phyloP scores from a whole-genome alignment of 2,888 invertebrate species.

The Boloria euphrosyne region DNA sequence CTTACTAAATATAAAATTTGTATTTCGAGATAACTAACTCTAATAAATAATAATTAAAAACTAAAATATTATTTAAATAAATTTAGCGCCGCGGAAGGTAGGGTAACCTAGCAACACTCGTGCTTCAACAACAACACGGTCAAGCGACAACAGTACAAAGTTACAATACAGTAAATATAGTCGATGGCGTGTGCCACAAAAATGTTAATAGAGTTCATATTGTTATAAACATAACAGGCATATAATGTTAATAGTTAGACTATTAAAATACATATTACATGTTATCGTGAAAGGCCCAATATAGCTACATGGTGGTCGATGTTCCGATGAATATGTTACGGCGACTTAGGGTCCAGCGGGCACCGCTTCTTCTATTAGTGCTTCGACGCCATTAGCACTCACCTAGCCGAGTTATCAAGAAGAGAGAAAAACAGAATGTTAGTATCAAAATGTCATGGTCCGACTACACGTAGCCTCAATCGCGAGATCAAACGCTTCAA shows the following conservation, averaged over 20 bases:
- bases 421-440: constrained; percentile 88
- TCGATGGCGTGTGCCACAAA: constrained; percentile 82
- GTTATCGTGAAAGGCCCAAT: constrained; percentile 82
- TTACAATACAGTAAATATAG: constrained; percentile 79
- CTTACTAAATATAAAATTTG: constrained; percentile 43
- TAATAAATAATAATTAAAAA: constrained; percentile 44
- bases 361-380: constrained; percentile 75
- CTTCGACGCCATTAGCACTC: constrained; percentile 88
- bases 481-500: constrained; percentile 57
- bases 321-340: constrained; percentile 79
- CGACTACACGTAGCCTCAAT: constrained; percentile 74
- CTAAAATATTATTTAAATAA: constrained; percentile 44
- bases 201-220: constrained; percentile 79
- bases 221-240: constrained; percentile 83
- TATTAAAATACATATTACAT: constrained; percentile 81
- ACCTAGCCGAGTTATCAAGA: constrained; percentile 89
- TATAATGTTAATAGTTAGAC: constrained; percentile 83
- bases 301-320: constrained; percentile 81
- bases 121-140: constrained; percentile 76
- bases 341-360: constrained; percentile 62
- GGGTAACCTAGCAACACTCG: constrained; percentile 76
- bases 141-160: constrained; percentile 77
- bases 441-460: constrained; percentile 83
- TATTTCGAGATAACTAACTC: constrained; percentile 40
- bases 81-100: constrained; percentile 64